A percentile compares a stretch with the other conserved stretches of the same genome.
phyloP scores from a whole-genome alignment of 2,888 invertebrate genomes.

The Acrocyrtus sp. region DNA sequence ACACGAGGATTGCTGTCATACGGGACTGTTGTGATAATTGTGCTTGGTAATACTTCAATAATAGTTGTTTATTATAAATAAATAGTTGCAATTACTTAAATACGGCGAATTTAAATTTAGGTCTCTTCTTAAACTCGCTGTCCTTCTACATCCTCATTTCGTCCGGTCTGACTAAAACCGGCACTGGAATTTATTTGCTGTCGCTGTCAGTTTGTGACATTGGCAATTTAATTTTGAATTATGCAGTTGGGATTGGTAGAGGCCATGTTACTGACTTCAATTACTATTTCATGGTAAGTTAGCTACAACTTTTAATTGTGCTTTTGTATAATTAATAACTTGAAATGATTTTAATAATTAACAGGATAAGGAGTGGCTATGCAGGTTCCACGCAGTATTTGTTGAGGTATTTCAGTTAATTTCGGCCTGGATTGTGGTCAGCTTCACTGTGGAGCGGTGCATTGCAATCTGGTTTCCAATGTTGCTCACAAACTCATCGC shows the following conservation, averaged over 20 bases:
- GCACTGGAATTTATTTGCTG: conserved; percentile 66
- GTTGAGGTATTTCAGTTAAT: conserved; percentile 66
- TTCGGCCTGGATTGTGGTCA: conserved; percentile 67
- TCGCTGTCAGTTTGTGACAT: conserved; percentile 66
- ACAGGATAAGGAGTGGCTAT: conserved; percentile 61
- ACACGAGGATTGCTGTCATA: conserved; percentile 65
- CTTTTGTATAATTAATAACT: no score
- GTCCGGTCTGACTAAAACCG: conserved; percentile 65
- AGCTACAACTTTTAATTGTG: no score
- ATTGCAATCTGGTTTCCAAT: conserved; percentile 61
- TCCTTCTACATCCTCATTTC: conserved; percentile 65
- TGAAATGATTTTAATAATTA: neutral
- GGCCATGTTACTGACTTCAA: conserved; percentile 64
- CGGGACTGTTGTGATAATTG: conserved; percentile 65
- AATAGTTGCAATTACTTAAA: no score
- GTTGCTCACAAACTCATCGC: conserved; percentile 31
- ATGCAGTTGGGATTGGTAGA: conserved; percentile 65
- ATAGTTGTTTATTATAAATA: neutral
- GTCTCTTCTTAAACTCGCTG: conserved; percentile 65
- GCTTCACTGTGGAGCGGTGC: conserved; percentile 65
- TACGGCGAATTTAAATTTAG: no score
- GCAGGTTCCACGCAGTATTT: conserved; percentile 61
- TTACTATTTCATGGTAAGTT: conserved; percentile 65
- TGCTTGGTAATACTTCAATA: conserved; percentile 66
- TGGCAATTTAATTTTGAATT: conserved; percentile 66